Percentiles rank a stretch among this genome's conserved stretches.
Conservation (phyloP, 2,113 vertebrate genomes). For the Indicator maculatus region DNA sequence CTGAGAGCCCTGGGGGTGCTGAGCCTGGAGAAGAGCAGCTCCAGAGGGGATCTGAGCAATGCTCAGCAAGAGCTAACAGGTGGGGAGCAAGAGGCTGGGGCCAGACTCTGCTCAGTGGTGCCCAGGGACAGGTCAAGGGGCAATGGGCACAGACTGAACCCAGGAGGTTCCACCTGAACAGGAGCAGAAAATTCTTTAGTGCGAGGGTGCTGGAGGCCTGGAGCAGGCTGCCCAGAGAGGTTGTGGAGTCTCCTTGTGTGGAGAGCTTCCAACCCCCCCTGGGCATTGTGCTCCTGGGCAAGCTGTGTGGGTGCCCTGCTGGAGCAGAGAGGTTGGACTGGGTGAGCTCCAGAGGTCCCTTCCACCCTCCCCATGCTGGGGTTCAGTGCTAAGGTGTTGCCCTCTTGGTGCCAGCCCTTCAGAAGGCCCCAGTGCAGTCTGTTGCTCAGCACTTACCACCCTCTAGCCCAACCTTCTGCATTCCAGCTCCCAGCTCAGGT, state of each 20-base stretch:
- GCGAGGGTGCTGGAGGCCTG: not conserved
- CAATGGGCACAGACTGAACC: not conserved
- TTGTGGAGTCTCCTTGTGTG: not conserved
- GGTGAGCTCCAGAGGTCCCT: not conserved
- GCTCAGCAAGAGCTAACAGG: no score
- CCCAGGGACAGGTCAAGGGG: no score
- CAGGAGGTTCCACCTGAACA: not conserved
- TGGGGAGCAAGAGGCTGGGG: no score
- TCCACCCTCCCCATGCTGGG: no score
- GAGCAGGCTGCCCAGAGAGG: not conserved
- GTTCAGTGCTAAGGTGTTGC: not conserved
- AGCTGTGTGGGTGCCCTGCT: not conserved
- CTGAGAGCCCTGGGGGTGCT: not conserved
- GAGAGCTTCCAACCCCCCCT: not conserved
- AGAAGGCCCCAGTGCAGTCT: not conserved
- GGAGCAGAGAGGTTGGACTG: not conserved
- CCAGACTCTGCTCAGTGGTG: no score
- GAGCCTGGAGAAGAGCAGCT: not conserved
- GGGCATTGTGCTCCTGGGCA: not conserved
- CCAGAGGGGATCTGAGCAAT: no score
- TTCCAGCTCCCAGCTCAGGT: not conserved
- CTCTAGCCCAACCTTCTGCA: not conserved
- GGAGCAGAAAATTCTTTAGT: not conserved
- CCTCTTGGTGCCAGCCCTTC: not conserved
- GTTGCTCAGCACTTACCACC: fast-evolving